Conservation (phyloP, 2,797 vertebrate species). For the Tauraco hartlaubi region DNA sequence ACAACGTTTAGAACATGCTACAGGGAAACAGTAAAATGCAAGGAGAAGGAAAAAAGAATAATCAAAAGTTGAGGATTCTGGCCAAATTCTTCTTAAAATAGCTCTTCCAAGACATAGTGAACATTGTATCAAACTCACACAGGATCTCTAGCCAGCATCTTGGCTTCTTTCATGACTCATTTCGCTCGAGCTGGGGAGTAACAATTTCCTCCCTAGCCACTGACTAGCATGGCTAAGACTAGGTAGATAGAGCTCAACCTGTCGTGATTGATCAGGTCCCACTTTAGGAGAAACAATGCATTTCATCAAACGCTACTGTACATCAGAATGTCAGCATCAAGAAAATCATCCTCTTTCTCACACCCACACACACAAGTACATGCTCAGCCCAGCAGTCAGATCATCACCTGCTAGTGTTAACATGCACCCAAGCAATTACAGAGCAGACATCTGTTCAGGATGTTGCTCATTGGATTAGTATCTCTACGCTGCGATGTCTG, state of each 20-base stretch:
- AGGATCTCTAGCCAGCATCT: slow-evolving; percentile 57
- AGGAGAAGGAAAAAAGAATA: slow-evolving; percentile 60
- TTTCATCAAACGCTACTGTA: slow-evolving; percentile 9
- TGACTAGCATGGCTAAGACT: background rate
- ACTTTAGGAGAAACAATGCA: background rate
- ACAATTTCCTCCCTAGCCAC: slow-evolving; percentile 73
- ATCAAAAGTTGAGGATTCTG: slow-evolving; percentile 53
- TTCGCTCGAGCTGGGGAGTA: slow-evolving; percentile 59
- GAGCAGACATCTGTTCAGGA: slow-evolving; percentile 61
- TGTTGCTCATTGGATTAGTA: slow-evolving; percentile 38
- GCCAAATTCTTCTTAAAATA: slow-evolving; percentile 79
- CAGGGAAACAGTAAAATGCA: slow-evolving; percentile 69
- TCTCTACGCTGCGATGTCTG: background rate
- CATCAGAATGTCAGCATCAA: background rate
- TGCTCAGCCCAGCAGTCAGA: background rate
- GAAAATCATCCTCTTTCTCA: background rate
- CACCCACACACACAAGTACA: background rate
- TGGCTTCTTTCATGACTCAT: slow-evolving; percentile 73
- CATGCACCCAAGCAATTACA: background rate
- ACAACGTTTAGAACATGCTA: slow-evolving; percentile 59
- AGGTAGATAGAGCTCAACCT: slow-evolving; percentile 3
- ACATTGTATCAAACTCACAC: slow-evolving; percentile 69
- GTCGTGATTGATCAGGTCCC: background rate
- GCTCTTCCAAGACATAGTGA: slow-evolving; percentile 75
- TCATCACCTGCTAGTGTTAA: slow-evolving; percentile 38